These are phyloP conservation scores for Pterocles burchelli DNA, from an alignment of 2,113 vertebrate species.

Conservation along the genomic window DNA sequence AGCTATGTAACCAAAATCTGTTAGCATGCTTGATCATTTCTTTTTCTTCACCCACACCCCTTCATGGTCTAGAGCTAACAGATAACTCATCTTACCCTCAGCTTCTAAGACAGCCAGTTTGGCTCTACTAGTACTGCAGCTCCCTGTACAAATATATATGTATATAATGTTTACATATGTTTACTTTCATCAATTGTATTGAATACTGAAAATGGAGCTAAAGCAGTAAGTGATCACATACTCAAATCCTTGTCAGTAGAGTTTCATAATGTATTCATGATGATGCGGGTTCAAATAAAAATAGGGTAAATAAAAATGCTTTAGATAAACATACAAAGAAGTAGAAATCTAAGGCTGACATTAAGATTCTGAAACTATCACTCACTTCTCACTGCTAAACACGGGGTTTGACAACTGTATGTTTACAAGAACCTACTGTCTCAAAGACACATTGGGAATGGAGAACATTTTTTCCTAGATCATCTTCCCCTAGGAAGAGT, in stretches of 20 bases:
- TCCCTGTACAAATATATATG: no score
- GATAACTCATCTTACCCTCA: not conserved
- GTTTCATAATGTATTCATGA: not conserved
- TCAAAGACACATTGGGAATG: not conserved
- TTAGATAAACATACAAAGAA: not conserved
- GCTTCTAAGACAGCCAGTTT: not conserved
- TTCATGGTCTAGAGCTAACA: not conserved
- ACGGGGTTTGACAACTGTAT: not conserved
- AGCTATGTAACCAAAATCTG: not conserved
- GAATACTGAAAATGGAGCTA: not conserved
- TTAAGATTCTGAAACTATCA: not conserved
- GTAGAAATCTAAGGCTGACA: not conserved
- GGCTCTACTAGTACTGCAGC: not conserved
- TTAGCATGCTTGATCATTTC: not conserved
- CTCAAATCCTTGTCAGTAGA: not conserved
- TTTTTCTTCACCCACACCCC: not conserved
- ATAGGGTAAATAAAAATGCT: not conserved
- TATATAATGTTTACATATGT: not conserved
- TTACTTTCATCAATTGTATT: not conserved
- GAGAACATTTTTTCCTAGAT: not conserved
- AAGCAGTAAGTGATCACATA: not conserved
- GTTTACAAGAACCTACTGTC: not conserved
- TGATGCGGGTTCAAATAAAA: not conserved
- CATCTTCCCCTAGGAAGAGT: not conserved
- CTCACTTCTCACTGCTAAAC: not conserved